Evolutionary conservation across 2,113 vertebrate genomes (phyloP), one percentile per base, ranked within the genome.

Genomic region (Zapus hudsonius): DNA sequence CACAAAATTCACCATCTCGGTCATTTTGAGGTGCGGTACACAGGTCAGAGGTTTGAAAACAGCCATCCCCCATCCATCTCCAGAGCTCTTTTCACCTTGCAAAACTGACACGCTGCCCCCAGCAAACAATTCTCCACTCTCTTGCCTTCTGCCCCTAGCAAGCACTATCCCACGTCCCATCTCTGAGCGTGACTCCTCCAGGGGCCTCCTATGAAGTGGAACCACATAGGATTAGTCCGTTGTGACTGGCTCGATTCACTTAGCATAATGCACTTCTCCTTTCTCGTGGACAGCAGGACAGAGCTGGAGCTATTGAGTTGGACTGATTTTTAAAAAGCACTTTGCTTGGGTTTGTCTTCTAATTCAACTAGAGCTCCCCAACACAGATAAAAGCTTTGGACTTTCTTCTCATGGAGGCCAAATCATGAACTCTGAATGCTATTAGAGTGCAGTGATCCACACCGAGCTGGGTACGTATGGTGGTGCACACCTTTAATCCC

Each of bases 261-360:
- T 31, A 31, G 73, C 44, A 29, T 74, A 66, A 78, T 5, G 2
- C 25, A 23, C 64, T n/a, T 90, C 85, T 33, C 44, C 61, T 38
- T 82, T 25, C 52, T 76, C 73, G 93, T 40, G 42, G 82, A 47
- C 19, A 81, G 59, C 64, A 80, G 52, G 70, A 17, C n/a, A n/a
- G 38, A 16, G 31, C n/a, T n/a, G 55, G 47, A 90, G 11, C 44
- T 3, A 36, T 3, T 23, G 63, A 73, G 29, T 52, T 27, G 57
- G 67, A 25, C 36, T 93, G 36, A 67, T 84, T 92, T 91, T 67
- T 59, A 25, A 55, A 89, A 89, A 92, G 38, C 25, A 38, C 47
- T 89, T 86, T 59, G 83, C 31, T 52, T 29, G 23, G 5, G 15
- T 33, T 20, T n/a, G 57, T 86, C 42, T 82, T 88, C 31, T 73